These are phyloP conservation scores for Epinotia brunnichana DNA, from an alignment of 2,888 invertebrate genomes.

Conservation along the genomic window DNA sequence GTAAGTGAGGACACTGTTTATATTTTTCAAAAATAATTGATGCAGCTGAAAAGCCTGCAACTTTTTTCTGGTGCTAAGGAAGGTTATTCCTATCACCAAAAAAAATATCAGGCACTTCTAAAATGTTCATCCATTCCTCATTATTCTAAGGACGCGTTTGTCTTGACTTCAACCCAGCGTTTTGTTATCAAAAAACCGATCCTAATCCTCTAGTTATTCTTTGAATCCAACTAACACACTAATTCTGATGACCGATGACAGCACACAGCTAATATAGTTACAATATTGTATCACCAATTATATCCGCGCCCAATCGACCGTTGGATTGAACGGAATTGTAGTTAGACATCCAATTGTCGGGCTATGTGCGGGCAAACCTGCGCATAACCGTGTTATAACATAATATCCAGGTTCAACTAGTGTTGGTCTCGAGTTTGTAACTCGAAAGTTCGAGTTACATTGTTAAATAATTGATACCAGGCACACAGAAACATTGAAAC, in stretches of 20 bases:
- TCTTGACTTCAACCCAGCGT: too few species aligned
- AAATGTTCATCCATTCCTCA: too few species aligned
- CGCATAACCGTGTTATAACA: constrained; percentile 36
- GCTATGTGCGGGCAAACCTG: constrained; percentile 16
- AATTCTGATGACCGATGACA: neutral
- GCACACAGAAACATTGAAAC: too few species aligned
- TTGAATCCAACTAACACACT: neutral
- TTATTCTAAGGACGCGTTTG: too few species aligned
- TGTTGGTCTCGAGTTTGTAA: constrained; percentile 11
- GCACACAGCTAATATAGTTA: neutral
- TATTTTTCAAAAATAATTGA: too few species aligned
- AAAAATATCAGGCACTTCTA: too few species aligned
- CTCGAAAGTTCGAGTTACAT: neutral
- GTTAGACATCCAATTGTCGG: constrained; percentile 32
- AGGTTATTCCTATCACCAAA: too few species aligned
- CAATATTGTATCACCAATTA: constrained; percentile 14
- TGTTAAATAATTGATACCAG: too few species aligned
- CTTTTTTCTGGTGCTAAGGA: too few species aligned
- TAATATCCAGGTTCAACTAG: constrained; percentile 31
- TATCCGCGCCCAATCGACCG: constrained; percentile 16
- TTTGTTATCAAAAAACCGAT: neutral
- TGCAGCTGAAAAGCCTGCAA: too few species aligned
- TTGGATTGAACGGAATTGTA: constrained; percentile 27
- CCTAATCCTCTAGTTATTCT: neutral
- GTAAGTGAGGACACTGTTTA: too few species aligned